Conservation (phyloP, 2,113 vertebrate species). For the Sceloporus undulatus region DNA sequence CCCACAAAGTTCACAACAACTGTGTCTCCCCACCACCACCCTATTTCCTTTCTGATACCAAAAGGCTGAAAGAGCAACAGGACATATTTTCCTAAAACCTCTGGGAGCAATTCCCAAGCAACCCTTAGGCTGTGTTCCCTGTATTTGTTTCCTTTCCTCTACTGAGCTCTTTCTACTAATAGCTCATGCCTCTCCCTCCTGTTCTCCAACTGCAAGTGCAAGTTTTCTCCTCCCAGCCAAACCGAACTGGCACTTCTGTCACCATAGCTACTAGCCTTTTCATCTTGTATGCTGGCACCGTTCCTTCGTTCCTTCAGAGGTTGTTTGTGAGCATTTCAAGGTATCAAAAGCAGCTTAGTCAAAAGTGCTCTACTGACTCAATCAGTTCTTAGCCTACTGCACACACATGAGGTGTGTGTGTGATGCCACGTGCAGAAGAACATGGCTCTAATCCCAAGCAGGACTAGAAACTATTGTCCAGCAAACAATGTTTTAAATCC, state of each 20-base stretch:
- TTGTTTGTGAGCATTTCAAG: neutral
- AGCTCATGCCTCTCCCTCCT: neutral
- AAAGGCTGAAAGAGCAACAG: neutral
- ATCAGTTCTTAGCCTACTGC: neutral
- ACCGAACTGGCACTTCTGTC: neutral
- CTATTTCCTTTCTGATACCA: neutral
- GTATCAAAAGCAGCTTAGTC: neutral
- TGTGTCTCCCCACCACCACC: neutral
- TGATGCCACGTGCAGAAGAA: neutral
- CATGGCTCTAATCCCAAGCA: neutral
- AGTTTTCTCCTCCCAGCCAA: neutral
- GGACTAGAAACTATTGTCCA: neutral
- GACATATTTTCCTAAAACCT: too few relatives aligned
- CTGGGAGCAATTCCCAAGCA: neutral
- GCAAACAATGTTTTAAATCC: neutral
- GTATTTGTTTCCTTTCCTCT: neutral
- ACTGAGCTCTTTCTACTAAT: neutral
- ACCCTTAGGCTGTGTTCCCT: neutral
- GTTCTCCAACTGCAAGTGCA: too few relatives aligned
- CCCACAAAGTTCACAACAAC: neutral
- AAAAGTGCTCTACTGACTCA: neutral
- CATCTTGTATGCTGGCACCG: neutral
- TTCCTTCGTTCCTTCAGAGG: neutral
- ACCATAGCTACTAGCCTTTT: neutral
- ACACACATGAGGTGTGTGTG: neutral